Base-by-base conservation (phyloP, 1,140 invertebrate genomes). In the Drosophila albomicans region DNA sequence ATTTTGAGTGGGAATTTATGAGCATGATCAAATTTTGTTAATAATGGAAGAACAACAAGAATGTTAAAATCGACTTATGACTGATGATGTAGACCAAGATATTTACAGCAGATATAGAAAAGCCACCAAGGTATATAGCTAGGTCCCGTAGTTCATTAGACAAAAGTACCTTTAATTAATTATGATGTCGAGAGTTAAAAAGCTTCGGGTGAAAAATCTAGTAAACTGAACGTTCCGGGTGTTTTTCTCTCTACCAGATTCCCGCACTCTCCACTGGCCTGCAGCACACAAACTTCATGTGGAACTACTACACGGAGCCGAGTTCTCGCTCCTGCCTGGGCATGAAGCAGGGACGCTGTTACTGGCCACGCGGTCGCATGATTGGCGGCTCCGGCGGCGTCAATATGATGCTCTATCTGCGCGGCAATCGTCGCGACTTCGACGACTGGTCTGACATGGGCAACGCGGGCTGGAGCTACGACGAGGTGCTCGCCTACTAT, bases 311-410 rank as follows among this genome's bases (percentile, higher is more conserved):
- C 65, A 95, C 95, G 0, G 94, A 95, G 49, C 93, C 94, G 0
- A 94, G 95, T 74, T 79, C 81, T 0, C 84, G 84, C 1, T 93
- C 94, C n/a, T 96, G 96, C 73, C 92, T 94, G 48, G 93, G 93
- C 1, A 91, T 93, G 63, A 92, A 51, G 20, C 88, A 94, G 7
- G 92, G 94, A 25, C 91, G 91, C 5, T 96, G 95, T 72, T 93
- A 93, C 64, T 96, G 95, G 95, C 94, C 95, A 0, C 94, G 95
- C 62, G 96, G 96, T 0, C 95, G 95, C 81, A 94, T 94, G 6
- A 82, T 97, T 4, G 97, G 97, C 1, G 98, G 98, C 1, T 95
- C 94, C 8, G 96, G 95, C 1, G 95, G 94, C 0, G 95, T 97
- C 11, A 98, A 98, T 92, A 97, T 95, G 1, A 97, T 98, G 96